Evolutionary conservation across 2,113 vertebrate genomes (phyloP).

Genomic region (Corynorhinus townsendii): DNA sequence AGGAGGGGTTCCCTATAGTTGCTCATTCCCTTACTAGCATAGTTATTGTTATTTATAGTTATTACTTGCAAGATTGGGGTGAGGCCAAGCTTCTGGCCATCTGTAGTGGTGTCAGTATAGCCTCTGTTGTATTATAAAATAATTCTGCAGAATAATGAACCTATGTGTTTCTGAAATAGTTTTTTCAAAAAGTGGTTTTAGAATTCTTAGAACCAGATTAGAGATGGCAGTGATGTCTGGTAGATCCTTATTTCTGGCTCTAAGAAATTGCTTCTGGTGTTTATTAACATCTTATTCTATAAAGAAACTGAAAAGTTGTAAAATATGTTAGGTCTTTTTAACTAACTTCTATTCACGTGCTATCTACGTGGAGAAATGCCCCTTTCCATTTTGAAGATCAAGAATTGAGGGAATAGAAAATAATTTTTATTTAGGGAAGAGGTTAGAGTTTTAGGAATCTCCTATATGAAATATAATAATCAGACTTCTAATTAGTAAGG

Average conservation of each 20-base stretch:
- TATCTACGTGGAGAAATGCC: not conserved
- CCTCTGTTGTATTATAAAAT: slow-evolving; percentile 33
- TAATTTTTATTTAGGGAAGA: not conserved
- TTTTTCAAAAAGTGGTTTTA: not conserved
- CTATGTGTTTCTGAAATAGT: slow-evolving; percentile 6
- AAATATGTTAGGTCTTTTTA: slow-evolving; percentile 29
- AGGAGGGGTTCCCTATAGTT: not conserved
- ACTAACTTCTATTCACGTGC: not conserved
- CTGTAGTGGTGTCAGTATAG: slow-evolving; percentile 50
- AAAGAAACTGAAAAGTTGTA: slow-evolving; percentile 29
- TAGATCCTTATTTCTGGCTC: not conserved
- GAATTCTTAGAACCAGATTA: not conserved
- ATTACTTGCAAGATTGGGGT: slow-evolving; percentile 35
- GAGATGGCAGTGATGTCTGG: not conserved
- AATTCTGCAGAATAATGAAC: slow-evolving; percentile 39
- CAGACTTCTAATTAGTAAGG: slow-evolving; percentile 6
- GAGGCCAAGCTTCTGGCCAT: slow-evolving; percentile 62
- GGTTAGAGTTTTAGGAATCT: not conserved
- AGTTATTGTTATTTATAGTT: slow-evolving; percentile 28
- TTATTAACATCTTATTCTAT: not conserved
- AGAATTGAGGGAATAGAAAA: not conserved
- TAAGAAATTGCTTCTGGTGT: slow-evolving; percentile 23
- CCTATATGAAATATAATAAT: slow-evolving; percentile 38
- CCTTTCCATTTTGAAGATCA: slow-evolving; percentile 29
- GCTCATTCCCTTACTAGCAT: not conserved